Evolutionary conservation across 2,888 invertebrate genomes (phyloP).

Genomic region (Dusona sp.): DNA sequence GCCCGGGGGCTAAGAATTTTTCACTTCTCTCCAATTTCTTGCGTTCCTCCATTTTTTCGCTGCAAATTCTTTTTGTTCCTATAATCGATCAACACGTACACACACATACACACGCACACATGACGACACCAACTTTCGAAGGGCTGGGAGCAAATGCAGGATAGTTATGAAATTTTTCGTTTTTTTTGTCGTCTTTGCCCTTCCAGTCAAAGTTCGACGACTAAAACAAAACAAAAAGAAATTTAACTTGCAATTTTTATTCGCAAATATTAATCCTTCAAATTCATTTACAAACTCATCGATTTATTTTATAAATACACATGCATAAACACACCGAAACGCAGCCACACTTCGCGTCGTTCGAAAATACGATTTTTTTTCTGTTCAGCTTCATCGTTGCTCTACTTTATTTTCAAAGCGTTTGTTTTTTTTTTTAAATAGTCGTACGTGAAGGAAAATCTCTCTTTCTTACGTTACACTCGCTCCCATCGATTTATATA

Average conservation of each 20-base stretch:
- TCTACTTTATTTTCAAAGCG: not conserved
- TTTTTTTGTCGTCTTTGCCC: conserved; percentile 67
- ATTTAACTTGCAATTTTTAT: not conserved
- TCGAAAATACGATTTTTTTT: not conserved
- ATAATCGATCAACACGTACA: not conserved
- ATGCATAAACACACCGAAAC: not conserved
- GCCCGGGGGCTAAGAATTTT: not conserved
- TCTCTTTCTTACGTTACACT: conserved; percentile 46
- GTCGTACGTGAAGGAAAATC: conserved; percentile 21
- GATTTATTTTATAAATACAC: conserved; percentile 1
- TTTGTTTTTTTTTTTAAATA: conserved; percentile 27
- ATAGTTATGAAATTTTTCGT: conserved; percentile 7
- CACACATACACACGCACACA: not conserved
- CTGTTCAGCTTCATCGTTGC: conserved; percentile 11
- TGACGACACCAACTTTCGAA: not conserved
- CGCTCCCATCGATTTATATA: conserved; percentile 76
- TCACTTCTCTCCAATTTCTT: conserved; percentile 8
- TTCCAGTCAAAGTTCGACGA: conserved; percentile 45
- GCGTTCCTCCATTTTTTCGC: conserved; percentile 12
- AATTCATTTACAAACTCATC: conserved; percentile 6
- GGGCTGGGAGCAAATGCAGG: not conserved
- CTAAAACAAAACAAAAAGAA: not conserved
- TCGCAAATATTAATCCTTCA: not conserved
- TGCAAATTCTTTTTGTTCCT: conserved; percentile 26
- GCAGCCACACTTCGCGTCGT: not conserved